These are phyloP conservation scores for Drosophila cardini DNA, from an alignment of 1,140 invertebrate species.

Conservation along the genomic window DNA sequence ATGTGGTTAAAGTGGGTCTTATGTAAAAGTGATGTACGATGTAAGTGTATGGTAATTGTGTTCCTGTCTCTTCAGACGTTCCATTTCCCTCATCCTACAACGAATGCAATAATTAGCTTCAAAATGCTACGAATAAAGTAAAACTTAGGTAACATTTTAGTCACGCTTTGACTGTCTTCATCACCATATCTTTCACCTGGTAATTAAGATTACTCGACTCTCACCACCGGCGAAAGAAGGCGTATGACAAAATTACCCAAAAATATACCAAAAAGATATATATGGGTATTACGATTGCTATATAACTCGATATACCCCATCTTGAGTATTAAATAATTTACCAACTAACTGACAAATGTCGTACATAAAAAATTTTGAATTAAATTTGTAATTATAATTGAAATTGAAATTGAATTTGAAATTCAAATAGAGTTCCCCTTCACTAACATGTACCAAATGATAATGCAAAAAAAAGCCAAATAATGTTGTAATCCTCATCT, in stretches of 20 bases:
- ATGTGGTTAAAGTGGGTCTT: constrained; percentile 32
- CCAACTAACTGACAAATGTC: constrained; percentile 34
- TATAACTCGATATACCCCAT: not conserved
- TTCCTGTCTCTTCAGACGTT: constrained; percentile 28
- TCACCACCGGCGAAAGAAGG: constrained; percentile 16
- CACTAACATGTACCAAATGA: constrained; percentile 38
- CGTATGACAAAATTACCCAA: constrained; percentile 30
- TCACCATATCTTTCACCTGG: constrained; percentile 66
- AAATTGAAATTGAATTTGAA: constrained; percentile 2
- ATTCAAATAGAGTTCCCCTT: constrained; percentile 13
- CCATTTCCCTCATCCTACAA: constrained; percentile 4
- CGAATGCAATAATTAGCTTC: constrained; percentile 64
- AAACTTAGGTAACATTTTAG: constrained; percentile 77
- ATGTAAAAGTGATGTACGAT: constrained; percentile 52
- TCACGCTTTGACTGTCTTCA: constrained; percentile 74
- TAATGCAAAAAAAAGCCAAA: constrained; percentile 49
- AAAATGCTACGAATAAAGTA: constrained; percentile 41
- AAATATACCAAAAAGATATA: not conserved
- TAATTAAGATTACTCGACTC: constrained; percentile 69
- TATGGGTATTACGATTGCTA: not conserved
- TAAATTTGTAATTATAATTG: constrained; percentile 17
- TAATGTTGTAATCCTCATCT: constrained; percentile 51
- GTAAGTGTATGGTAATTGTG: constrained; percentile 73
- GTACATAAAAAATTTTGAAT: constrained; percentile 9
- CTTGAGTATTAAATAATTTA: constrained; percentile 59